Conservation (phyloP, 2,797 vertebrate genomes). For the Periophthalmus magnuspinnatus region DNA sequence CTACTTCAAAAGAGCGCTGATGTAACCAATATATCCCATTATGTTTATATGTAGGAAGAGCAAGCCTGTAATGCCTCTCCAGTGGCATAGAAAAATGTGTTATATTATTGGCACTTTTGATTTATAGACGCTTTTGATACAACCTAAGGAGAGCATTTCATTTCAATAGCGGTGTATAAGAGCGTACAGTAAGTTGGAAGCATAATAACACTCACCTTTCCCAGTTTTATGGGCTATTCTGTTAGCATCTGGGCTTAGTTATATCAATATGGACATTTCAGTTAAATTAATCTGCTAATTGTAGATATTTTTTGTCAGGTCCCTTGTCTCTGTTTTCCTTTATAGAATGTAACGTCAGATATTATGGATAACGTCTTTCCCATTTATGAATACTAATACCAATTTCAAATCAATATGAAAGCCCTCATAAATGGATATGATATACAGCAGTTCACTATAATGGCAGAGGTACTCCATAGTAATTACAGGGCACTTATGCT, state of each 20-base stretch:
- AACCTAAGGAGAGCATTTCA: not conserved
- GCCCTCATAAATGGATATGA: constrained; percentile 57
- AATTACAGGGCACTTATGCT: constrained; percentile 68
- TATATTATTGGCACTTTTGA: not conserved
- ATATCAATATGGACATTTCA: too few relatives aligned
- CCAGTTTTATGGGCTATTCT: too few relatives aligned
- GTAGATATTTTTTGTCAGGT: too few relatives aligned
- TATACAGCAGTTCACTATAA: constrained; percentile 46
- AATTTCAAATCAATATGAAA: constrained; percentile 65
- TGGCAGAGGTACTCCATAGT: constrained; percentile 43
- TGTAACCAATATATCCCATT: not conserved
- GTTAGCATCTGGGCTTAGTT: too few relatives aligned
- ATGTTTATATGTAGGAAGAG: not conserved
- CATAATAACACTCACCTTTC: too few relatives aligned
- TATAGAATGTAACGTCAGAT: too few relatives aligned
- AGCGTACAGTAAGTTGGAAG: too few relatives aligned
- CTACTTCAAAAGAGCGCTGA: not conserved
- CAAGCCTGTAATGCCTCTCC: not conserved
- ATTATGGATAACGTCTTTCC: constrained; percentile 7
- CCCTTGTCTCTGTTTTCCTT: too few relatives aligned
- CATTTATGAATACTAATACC: constrained; percentile 50
- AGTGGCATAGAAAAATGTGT: not conserved
- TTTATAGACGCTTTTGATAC: not conserved
- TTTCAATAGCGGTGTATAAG: too few relatives aligned
- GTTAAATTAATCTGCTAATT: too few relatives aligned